Conservation (phyloP, 2,888 invertebrate genomes). For the Sinopyrophorus schimmeli region DNA sequence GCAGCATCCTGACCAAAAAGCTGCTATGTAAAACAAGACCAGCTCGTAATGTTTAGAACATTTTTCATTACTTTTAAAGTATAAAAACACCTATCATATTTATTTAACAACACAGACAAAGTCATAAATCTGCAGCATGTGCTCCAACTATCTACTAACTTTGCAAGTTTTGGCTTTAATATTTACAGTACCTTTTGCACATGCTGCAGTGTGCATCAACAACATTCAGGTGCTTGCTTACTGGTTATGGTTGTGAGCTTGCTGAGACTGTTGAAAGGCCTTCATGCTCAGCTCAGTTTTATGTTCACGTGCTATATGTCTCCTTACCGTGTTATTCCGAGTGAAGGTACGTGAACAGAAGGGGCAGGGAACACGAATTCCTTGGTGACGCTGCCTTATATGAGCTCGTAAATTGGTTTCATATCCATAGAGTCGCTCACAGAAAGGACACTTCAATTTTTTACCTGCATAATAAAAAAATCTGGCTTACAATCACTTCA, state of each 20-base stretch:
- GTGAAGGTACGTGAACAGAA: constrained; percentile 90
- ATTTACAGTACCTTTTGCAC: constrained; percentile 30
- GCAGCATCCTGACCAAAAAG: constrained; percentile 29
- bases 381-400: constrained; percentile 89
- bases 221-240: constrained; percentile 50
- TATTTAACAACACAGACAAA: constrained; percentile 48
- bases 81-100: constrained; percentile 46
- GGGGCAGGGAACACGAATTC: constrained; percentile 88
- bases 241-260: constrained; percentile 66
- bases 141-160: constrained; percentile 42
- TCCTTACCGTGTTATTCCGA: constrained; percentile 87
- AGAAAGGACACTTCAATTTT: constrained; percentile 90
- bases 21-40: constrained; percentile 43
- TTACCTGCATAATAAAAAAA: constrained; percentile 68
- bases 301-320: constrained; percentile 89
- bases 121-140: constrained; percentile 43
- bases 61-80: constrained; percentile 38
- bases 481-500: too few species aligned
- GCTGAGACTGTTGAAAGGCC: constrained; percentile 62
- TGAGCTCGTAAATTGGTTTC: constrained; percentile 91
- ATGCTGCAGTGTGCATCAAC: constrained; percentile 34
- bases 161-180: constrained; percentile 30
- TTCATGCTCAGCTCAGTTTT: constrained; percentile 73
- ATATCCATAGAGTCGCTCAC: constrained; percentile 89
- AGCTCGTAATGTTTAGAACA: constrained; percentile 45